Evolutionary conservation across 2,888 invertebrate genomes (phyloP), one percentile per base, ranked within the genome.

Genomic region (Microctonus brassicae): DNA sequence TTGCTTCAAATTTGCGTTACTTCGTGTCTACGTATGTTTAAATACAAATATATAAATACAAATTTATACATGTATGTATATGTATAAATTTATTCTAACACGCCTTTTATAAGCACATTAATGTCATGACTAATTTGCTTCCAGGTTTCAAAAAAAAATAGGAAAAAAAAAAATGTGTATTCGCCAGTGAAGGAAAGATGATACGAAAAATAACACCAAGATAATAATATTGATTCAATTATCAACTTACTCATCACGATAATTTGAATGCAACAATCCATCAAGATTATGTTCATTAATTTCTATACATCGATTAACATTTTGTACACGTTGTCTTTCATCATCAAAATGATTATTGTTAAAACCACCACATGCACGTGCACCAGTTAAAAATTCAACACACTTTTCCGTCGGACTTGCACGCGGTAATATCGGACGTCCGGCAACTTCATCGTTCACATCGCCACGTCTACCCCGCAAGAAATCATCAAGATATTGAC

Each of bases 361-460:
- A 29, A 78, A 78, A 52, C 76, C 71, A 26, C 64, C 75, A 58
- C 75, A 75, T 2, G 74, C 75, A 36, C 77, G 75, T 39, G 76
- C 73, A 63, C 79, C 78, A 61, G 82, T 85, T 22, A 87, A 74
- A 67, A 82, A 87, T 70, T 86, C 85, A 63, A 87, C 84, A 79
- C 87, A 87, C 79, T 87, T 87, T 73, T 87, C 87, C 68, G 86
- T 86, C 7, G 87, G 85, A 67, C 86, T 86, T 9, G 87, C 81
- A 24, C 85, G 76, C 4, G 83, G 81, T 13, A 87, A 69, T 2
- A 82, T 79, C 26, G 82, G 79, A 34, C 83, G 81, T 10, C 79
- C 81, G 42, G 77, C 75, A 6, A 73, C 74, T 0, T 71, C 78
- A 2, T 68, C 76, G 47, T 73, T 73, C 6, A 75, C 72, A 22